Percentiles rank a stretch among this genome's conserved stretches.
These are phyloP conservation scores for Mycteria americana DNA, from an alignment of 2,797 vertebrate species.

Conservation along the genomic window DNA sequence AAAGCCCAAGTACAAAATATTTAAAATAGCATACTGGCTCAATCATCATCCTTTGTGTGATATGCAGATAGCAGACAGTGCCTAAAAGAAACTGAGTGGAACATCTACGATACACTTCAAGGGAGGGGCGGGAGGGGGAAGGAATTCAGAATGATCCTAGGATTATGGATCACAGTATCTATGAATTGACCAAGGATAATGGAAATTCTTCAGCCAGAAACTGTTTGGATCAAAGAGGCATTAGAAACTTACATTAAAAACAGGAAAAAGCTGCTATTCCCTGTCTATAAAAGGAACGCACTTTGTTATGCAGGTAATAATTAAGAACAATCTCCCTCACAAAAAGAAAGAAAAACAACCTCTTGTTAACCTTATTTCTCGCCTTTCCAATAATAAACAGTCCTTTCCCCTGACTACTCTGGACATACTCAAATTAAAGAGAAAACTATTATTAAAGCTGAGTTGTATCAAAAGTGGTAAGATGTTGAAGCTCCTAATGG, in stretches of 20 bases:
- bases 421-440: background rate
- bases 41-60: background rate
- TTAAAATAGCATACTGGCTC: background rate
- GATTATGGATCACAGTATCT: background rate
- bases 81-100: background rate
- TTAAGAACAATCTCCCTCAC: background rate
- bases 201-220: background rate
- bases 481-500: background rate
- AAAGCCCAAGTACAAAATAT: background rate
- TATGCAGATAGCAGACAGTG: background rate
- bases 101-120: background rate
- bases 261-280: background rate
- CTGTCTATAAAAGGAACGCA: background rate
- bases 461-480: background rate
- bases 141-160: background rate
- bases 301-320: background rate
- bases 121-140: fast-evolving
- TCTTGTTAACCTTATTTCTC: background rate
- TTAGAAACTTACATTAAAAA: background rate
- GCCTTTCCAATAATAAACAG: background rate
- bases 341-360: background rate
- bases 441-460: background rate
- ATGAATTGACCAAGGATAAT: background rate
- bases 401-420: background rate
- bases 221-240: background rate